phyloP scores from a whole-genome alignment of 2,113 vertebrate species.

The Tupaia chinensis region DNA sequence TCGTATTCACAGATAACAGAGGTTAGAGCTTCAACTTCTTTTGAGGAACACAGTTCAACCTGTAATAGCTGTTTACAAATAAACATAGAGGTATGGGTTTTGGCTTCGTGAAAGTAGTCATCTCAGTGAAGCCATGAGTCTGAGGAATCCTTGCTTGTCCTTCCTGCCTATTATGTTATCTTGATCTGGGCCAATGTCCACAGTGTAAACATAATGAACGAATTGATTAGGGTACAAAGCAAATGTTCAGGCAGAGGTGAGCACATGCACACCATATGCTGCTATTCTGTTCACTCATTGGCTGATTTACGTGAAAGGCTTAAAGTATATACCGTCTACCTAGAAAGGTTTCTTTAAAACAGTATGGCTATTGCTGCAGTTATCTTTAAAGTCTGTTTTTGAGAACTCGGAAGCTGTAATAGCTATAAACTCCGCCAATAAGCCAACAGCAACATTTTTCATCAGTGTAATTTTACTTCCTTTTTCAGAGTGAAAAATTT shows the following conservation, averaged over 20 bases:
- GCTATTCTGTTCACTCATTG: not conserved
- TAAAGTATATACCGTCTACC: constrained; percentile 29
- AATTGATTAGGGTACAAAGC: constrained; percentile 40
- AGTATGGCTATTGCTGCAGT: not conserved
- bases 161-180: not conserved
- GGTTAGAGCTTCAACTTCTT: not conserved
- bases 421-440: not conserved
- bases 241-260: constrained; percentile 53
- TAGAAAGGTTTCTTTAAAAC: constrained; percentile 50
- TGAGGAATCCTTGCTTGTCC: not conserved
- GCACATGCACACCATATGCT: not conserved
- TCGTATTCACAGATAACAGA: not conserved
- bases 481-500: not conserved
- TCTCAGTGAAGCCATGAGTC: not conserved
- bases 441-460: not conserved
- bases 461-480: not conserved
- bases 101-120: not conserved
- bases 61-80: not conserved
- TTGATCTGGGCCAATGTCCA: constrained; percentile 1
- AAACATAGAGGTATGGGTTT: not conserved
- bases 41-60: not conserved
- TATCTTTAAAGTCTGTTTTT: constrained; percentile 33
- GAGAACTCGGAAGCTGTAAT: not conserved
- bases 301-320: constrained; percentile 51
- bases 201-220: not conserved